Conservation (phyloP, 2,113 vertebrate species). For the Alosa alosa region DNA sequence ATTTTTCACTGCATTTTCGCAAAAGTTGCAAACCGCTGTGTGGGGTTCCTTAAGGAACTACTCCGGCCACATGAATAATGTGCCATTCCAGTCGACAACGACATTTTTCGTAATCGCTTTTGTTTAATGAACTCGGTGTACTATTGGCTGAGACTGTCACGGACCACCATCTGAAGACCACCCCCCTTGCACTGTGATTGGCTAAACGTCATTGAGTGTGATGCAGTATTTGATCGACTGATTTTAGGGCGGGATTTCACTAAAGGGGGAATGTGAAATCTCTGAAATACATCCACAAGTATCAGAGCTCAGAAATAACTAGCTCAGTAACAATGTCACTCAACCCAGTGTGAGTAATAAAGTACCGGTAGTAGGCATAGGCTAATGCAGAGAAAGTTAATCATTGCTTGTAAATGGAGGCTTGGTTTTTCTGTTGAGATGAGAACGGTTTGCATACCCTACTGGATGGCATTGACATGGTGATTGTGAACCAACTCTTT, state of each 20-base stretch:
- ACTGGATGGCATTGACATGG: background rate
- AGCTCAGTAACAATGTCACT: no score
- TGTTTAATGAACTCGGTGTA: conserved; percentile 44
- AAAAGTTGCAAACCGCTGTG: background rate
- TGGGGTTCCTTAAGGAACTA: conserved; percentile 60
- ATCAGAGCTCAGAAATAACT: no score
- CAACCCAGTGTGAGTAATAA: background rate
- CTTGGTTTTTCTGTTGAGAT: background rate
- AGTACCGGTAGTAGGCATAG: background rate
- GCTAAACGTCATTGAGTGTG: conserved; percentile 53
- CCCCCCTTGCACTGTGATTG: conserved; percentile 61
- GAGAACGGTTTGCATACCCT: background rate
- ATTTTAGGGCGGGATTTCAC: conserved; percentile 71
- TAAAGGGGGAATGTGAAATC: conserved; percentile 58
- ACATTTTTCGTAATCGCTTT: conserved; percentile 53
- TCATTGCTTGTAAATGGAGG: background rate
- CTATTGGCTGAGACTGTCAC: conserved; percentile 64
- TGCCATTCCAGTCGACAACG: conserved; percentile 46
- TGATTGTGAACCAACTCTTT: background rate
- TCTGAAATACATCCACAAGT: background rate
- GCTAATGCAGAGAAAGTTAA: background rate
- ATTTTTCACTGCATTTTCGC: background rate
- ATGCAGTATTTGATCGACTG: conserved; percentile 78
- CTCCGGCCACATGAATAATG: conserved; percentile 60
- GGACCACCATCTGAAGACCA: conserved; percentile 71